phyloP scores from a whole-genome alignment of 2,797 vertebrate species.

The Sciaenops ocellatus region DNA sequence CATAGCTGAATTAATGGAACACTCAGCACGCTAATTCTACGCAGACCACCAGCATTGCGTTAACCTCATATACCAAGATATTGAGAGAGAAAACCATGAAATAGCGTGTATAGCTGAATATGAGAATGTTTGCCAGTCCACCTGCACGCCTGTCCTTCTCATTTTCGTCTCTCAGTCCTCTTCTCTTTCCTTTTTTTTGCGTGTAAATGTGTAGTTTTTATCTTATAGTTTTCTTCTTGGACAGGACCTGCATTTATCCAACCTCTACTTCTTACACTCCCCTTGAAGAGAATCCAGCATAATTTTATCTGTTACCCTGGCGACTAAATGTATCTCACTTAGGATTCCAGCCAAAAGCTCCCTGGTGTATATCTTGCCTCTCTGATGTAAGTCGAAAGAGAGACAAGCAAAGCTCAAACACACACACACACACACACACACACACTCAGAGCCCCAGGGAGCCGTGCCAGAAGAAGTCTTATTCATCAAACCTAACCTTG shows the following conservation, averaged over 20 bases:
- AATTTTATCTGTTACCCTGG: conserved; percentile 50
- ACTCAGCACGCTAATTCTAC: conserved; percentile 60
- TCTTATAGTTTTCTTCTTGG: neutral
- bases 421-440: conserved; percentile 26
- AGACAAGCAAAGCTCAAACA: conserved; percentile 23
- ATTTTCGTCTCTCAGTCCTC: conserved; percentile 36
- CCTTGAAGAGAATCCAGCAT: conserved; percentile 6
- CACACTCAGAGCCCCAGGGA: conserved; percentile 32
- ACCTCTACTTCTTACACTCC: conserved; percentile 21
- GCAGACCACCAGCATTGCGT: conserved; percentile 78
- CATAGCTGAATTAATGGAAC: conserved; percentile 75
- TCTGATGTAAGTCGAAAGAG: conserved; percentile 56
- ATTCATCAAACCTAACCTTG: conserved; percentile 72
- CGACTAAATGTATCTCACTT: conserved; percentile 58
- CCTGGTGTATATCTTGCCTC: conserved; percentile 58
- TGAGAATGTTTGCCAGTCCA: conserved; percentile 37
- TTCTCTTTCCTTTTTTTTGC: neutral
- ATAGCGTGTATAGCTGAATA: conserved; percentile 31
- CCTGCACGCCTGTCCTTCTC: conserved; percentile 54
- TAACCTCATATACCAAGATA: conserved; percentile 48
- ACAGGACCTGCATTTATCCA: conserved; percentile 9
- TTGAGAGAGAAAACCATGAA: conserved; percentile 55
- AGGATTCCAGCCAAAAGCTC: conserved; percentile 62
- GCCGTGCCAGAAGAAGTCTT: conserved; percentile 57
- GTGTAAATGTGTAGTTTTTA: neutral